These are phyloP conservation scores for Hermodice carunculata DNA, from an alignment of 2,888 invertebrate genomes.

Conservation along the genomic window DNA sequence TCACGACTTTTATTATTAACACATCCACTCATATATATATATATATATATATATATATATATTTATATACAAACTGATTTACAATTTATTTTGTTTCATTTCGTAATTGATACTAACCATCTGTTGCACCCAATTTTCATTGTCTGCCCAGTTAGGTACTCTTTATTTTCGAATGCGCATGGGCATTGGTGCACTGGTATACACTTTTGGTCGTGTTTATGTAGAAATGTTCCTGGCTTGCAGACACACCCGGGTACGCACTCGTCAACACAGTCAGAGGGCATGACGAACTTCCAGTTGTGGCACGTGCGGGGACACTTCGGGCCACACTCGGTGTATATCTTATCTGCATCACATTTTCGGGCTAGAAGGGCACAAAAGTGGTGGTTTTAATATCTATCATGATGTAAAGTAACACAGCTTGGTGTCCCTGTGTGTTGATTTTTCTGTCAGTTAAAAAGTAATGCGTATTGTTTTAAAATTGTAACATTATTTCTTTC, in stretches of 20 bases:
- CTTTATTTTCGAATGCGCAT: slow-evolving; percentile 33
- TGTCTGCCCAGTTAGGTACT: not conserved
- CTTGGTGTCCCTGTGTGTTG: too few relatives aligned
- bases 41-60: too few relatives aligned
- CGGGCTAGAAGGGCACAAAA: slow-evolving; percentile 21
- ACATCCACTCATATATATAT: too few relatives aligned
- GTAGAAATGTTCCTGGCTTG: slow-evolving; percentile 26
- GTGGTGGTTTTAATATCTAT: too few relatives aligned
- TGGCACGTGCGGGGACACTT: slow-evolving; percentile 85
- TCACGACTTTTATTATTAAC: too few relatives aligned
- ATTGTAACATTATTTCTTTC: too few relatives aligned
- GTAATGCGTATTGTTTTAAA: too few relatives aligned
- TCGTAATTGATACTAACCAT: not conserved
- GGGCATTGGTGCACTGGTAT: slow-evolving; percentile 46
- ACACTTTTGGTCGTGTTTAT: slow-evolving; percentile 49
- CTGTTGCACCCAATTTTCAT: not conserved
- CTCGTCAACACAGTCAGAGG: slow-evolving; percentile 18
- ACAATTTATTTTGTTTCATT: too few relatives aligned
- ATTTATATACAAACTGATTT: too few relatives aligned
- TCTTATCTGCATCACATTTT: slow-evolving; percentile 74
- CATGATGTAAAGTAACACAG: too few relatives aligned
- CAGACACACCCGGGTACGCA: slow-evolving; percentile 38
- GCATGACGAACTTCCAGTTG: slow-evolving; percentile 37
- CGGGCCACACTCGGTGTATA: slow-evolving; percentile 84
- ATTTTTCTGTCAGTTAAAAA: too few relatives aligned